Conservation (phyloP, 2,888 invertebrate genomes). For the Trimorus sp. region DNA sequence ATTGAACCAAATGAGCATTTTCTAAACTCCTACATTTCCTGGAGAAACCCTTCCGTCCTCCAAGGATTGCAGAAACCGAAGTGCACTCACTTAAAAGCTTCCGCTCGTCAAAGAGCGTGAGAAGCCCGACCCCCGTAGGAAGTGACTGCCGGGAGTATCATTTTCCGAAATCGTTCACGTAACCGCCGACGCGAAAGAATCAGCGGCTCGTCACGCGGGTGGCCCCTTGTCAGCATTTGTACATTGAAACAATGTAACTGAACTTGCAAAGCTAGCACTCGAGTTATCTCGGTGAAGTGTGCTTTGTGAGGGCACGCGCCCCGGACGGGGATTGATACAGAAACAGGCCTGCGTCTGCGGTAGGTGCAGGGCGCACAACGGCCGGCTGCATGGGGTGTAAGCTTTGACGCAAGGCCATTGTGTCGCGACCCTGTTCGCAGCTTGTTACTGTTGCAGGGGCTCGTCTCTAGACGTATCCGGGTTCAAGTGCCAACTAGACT, state of each 20-base stretch:
- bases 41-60: too few relatives aligned
- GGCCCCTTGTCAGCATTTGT: slow-evolving; percentile 67
- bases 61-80: too few relatives aligned
- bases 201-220: slow-evolving; percentile 62
- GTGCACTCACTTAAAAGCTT: too few relatives aligned
- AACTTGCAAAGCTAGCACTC: slow-evolving; percentile 76
- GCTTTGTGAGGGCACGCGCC: slow-evolving; percentile 80
- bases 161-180: not conserved
- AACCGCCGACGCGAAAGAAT: slow-evolving; percentile 30
- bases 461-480: slow-evolving; percentile 66
- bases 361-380: slow-evolving; percentile 70
- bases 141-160: too few relatives aligned
- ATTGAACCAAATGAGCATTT: too few relatives aligned
- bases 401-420: slow-evolving; percentile 69
- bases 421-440: slow-evolving; percentile 67
- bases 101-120: too few relatives aligned
- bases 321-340: slow-evolving; percentile 68
- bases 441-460: slow-evolving; percentile 71
- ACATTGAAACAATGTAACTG: slow-evolving; percentile 78
- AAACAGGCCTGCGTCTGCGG: slow-evolving; percentile 73
- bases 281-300: slow-evolving; percentile 78
- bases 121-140: not conserved
- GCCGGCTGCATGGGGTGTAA: slow-evolving; percentile 56
- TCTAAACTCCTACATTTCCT: too few relatives aligned
- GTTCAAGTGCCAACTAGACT: slow-evolving; percentile 57